Conservation (phyloP, 2,113 vertebrate genomes). For the Mus pahari region DNA sequence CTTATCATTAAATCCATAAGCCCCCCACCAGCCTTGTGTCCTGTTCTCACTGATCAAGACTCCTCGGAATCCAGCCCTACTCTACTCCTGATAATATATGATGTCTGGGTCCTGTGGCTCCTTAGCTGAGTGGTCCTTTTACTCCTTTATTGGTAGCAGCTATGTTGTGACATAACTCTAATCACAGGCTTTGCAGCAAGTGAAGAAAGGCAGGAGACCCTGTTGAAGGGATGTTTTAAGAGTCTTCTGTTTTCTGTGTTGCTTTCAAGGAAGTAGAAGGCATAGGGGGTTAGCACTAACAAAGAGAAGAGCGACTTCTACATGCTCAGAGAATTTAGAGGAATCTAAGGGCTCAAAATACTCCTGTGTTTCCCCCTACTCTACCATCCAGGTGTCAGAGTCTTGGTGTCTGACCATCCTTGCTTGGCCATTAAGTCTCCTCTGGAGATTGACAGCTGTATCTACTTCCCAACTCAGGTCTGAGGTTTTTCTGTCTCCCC, state of each 20-base stretch:
- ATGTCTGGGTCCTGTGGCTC: too few species aligned
- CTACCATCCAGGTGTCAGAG: not conserved
- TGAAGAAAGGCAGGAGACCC: not conserved
- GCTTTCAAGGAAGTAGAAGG: not conserved
- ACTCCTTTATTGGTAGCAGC: not conserved
- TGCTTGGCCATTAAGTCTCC: not conserved
- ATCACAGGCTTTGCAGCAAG: not conserved
- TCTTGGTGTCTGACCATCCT: not conserved
- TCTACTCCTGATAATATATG: not conserved
- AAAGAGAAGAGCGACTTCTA: not conserved
- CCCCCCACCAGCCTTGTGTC: not conserved
- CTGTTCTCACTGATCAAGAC: not conserved
- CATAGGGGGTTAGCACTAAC: not conserved
- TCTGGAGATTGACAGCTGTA: not conserved
- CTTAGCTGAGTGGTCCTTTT: not conserved
- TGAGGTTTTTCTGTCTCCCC: not conserved
- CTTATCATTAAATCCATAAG: not conserved
- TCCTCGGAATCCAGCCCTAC: not conserved
- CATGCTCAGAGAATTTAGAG: not conserved
- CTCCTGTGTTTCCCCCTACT: not conserved
- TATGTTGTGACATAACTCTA: not conserved
- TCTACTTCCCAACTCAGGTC: not conserved
- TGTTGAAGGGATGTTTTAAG: not conserved
- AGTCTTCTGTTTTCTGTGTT: not conserved
- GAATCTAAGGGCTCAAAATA: constrained; percentile 1